These are phyloP conservation scores for Salvelinus namaycush DNA, from an alignment of 2,113 vertebrate genomes.

Conservation along the genomic window DNA sequence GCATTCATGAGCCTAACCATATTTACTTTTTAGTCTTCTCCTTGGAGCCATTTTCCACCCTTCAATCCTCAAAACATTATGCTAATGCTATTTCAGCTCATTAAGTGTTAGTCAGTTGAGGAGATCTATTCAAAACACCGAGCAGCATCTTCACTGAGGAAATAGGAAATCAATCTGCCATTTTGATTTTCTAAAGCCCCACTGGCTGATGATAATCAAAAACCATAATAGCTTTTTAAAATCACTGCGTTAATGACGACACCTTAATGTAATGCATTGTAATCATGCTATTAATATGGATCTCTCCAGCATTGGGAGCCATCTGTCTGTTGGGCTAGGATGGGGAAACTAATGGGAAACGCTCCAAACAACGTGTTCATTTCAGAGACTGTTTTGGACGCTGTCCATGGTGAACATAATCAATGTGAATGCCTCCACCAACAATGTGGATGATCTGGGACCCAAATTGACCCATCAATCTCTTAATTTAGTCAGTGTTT, in stretches of 20 bases:
- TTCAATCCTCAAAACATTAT: slow-evolving; percentile 45
- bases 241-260: slow-evolving; percentile 75
- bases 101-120: slow-evolving; percentile 68
- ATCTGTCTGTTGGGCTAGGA: slow-evolving; percentile 71
- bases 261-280: slow-evolving; percentile 74
- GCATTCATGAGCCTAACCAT: slow-evolving; percentile 8
- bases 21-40: slow-evolving; percentile 3
- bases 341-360: slow-evolving; percentile 42
- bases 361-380: slow-evolving; percentile 55
- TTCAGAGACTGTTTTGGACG: slow-evolving; percentile 65
- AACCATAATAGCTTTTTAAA: slow-evolving; percentile 76
- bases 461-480: slow-evolving; percentile 68
- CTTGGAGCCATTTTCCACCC: slow-evolving; percentile 5
- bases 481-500: slow-evolving; percentile 55
- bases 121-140: slow-evolving; percentile 45
- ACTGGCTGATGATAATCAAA: slow-evolving; percentile 69
- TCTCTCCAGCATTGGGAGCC: slow-evolving; percentile 63
- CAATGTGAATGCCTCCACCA: slow-evolving; percentile 52
- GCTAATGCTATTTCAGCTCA: slow-evolving; percentile 63
- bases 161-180: slow-evolving; percentile 67
- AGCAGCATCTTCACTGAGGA: slow-evolving; percentile 41
- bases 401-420: slow-evolving; percentile 53
- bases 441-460: slow-evolving; percentile 29
- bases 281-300: slow-evolving; percentile 77
- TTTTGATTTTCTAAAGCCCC: slow-evolving; percentile 32